Conservation (phyloP, 2,797 vertebrate species). For the Gymnopithys bicolor region DNA sequence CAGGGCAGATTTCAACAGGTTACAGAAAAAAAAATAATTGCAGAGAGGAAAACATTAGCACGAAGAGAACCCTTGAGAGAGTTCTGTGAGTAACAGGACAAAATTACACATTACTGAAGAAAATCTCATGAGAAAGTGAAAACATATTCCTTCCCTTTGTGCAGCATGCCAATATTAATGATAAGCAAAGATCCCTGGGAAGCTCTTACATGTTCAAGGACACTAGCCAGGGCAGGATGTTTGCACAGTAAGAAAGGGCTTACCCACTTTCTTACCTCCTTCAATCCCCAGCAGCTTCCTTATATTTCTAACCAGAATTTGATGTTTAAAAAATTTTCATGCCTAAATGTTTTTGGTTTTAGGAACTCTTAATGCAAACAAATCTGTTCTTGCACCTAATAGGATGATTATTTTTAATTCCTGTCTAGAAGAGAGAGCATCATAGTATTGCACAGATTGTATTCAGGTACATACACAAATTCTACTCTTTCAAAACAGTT, state of each 20-base stretch:
- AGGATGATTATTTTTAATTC: not conserved
- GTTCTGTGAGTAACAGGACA: not conserved
- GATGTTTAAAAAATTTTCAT: not conserved
- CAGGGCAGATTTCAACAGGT: not conserved
- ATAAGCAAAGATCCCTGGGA: conserved; percentile 12
- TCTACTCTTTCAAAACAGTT: not conserved
- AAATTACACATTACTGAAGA: not conserved
- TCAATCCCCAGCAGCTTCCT: not conserved
- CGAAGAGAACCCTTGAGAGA: not conserved
- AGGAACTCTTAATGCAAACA: not conserved
- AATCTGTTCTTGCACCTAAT: not conserved
- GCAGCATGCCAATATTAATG: not conserved
- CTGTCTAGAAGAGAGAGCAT: not conserved
- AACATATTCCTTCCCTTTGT: not conserved
- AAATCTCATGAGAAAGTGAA: conserved; percentile 15
- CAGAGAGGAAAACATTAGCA: not conserved
- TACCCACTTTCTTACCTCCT: not conserved
- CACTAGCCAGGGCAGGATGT: not conserved
- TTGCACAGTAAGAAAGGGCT: not conserved
- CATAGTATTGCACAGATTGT: not conserved
- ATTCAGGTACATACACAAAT: not conserved
- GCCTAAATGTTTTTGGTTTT: not conserved
- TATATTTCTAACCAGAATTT: not conserved
- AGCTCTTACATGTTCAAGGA: not conserved
- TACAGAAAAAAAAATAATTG: not conserved